phyloP scores from a whole-genome alignment of 1,140 invertebrate genomes.

The Magallana ariakensis region DNA sequence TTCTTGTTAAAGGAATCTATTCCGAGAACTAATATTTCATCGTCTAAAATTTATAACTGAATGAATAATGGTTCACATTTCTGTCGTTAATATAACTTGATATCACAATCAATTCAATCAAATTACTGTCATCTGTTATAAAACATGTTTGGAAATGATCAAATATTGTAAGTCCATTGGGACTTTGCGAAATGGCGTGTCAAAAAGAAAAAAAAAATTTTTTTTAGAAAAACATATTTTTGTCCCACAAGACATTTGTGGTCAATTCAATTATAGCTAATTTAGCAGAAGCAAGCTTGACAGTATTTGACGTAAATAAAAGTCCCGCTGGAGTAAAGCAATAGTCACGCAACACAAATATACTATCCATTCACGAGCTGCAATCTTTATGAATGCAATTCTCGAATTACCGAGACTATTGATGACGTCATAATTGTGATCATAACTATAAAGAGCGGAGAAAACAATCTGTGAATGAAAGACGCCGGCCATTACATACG shows the following conservation, averaged over 20 bases:
- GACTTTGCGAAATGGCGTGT: background rate
- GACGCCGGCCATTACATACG: background rate
- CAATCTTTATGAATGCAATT: slow-evolving; percentile 14
- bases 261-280: background rate
- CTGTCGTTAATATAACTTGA: background rate
- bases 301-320: background rate
- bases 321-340: background rate
- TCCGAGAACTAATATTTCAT: too few species aligned
- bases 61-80: too few species aligned
- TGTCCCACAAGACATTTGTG: background rate
- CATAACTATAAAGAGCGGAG: background rate
- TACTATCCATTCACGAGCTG: background rate
- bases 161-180: background rate
- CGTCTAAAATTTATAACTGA: too few species aligned
- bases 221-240: background rate
- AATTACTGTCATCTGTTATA: too few species aligned
- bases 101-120: background rate
- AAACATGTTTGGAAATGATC: too few species aligned
- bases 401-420: background rate
- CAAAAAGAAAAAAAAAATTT: background rate
- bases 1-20: too few species aligned
- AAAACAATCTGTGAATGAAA: slow-evolving; percentile 21
- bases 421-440: slow-evolving; percentile 22
- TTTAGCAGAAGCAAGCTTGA: background rate
- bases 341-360: background rate